These are phyloP conservation scores for Dynastes maya DNA, from an alignment of 2,888 invertebrate genomes.

Conservation along the genomic window DNA sequence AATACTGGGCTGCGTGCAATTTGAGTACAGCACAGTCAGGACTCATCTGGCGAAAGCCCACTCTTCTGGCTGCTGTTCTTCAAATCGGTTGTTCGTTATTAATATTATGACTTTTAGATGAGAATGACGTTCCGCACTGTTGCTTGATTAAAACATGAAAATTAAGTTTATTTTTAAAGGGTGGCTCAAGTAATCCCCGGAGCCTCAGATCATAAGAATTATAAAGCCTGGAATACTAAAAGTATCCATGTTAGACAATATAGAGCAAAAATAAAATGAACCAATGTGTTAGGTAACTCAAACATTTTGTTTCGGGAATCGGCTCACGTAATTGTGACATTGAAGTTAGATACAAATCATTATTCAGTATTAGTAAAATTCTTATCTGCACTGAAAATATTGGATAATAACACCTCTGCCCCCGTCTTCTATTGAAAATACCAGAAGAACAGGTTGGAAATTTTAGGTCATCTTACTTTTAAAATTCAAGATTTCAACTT, in stretches of 20 bases:
- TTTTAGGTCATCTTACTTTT: no score
- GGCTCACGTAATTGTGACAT: no score
- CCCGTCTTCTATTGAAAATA: no score
- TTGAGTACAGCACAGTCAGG: conserved; percentile 27
- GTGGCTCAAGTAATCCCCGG: no score
- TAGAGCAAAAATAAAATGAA: background rate
- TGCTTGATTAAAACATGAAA: conserved; percentile 21
- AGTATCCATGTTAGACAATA: background rate
- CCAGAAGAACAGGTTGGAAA: no score
- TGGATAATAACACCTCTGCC: no score
- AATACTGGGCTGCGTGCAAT: conserved; percentile 39
- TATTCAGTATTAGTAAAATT: no score
- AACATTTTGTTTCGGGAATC: no score
- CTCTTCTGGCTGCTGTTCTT: conserved; percentile 20
- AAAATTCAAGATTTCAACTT: no score
- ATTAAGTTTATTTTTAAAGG: background rate
- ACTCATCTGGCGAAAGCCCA: background rate
- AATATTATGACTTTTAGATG: conserved; percentile 13
- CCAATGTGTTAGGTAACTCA: no score
- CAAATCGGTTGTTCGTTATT: conserved; percentile 33
- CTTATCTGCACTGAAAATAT: no score
- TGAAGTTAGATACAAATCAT: no score
- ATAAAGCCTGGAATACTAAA: background rate
- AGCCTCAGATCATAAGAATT: background rate
- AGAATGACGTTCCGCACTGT: background rate